These are phyloP conservation scores for Toxotes lorentzi DNA, from an alignment of 2,797 vertebrate genomes.

Conservation along the genomic window DNA sequence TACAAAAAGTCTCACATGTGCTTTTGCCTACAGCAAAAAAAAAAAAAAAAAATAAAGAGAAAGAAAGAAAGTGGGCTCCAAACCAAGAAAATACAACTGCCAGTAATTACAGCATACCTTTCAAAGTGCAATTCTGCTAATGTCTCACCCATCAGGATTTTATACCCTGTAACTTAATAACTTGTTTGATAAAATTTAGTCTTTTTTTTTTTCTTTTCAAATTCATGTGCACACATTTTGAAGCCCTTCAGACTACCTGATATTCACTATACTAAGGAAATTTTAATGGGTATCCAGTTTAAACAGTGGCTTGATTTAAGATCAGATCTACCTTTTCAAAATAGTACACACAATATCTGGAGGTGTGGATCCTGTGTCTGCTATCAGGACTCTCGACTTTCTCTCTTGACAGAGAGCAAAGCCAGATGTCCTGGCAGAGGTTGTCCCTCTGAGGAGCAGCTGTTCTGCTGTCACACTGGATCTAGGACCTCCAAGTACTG, in stretches of 20 bases:
- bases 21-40: conserved; percentile 83
- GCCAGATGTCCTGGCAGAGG: conserved; percentile 49
- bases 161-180: conserved; percentile 61
- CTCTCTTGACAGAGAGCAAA: conserved; percentile 27
- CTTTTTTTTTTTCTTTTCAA: conserved; percentile 38
- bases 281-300: conserved; percentile 24
- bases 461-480: conserved; percentile 38
- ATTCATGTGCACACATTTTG: conserved; percentile 50
- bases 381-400: conserved; percentile 4
- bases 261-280: conserved; percentile 36
- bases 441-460: conserved; percentile 33
- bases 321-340: conserved; percentile 24
- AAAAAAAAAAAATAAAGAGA: background rate
- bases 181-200: conserved; percentile 60
- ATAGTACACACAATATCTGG: conserved; percentile 6
- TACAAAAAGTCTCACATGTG: conserved; percentile 90
- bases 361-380: conserved; percentile 28
- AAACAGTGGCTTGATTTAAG: conserved; percentile 49
- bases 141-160: conserved; percentile 66
- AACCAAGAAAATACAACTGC: conserved; percentile 84
- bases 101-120: conserved; percentile 81
- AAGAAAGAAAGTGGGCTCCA: conserved; percentile 57
- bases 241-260: conserved; percentile 69
- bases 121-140: conserved; percentile 81
- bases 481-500: background rate